Evolutionary conservation across 2,113 vertebrate species (phyloP).

Genomic region (Macquaria australasica): DNA sequence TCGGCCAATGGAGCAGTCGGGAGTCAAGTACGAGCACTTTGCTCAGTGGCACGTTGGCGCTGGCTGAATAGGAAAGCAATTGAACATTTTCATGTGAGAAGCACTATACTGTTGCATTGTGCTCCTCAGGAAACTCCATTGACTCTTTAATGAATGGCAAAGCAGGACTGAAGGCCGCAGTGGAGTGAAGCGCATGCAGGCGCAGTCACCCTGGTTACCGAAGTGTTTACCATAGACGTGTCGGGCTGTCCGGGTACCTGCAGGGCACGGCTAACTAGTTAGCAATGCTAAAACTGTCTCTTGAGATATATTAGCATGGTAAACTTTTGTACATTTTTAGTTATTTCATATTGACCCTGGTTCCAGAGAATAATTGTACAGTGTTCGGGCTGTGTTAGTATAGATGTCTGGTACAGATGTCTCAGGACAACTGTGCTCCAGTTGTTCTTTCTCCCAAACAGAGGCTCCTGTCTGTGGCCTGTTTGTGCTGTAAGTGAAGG

Average conservation of each 20-base stretch:
- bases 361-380: fast-evolving
- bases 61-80: not conserved
- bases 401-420: conserved; percentile 62
- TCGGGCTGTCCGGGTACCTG: conserved; percentile 4
- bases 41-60: conserved; percentile 29
- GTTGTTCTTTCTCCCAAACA: conserved; percentile 57
- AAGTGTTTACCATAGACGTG: not conserved
- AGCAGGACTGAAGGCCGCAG: not conserved
- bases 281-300: not conserved
- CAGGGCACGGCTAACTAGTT: not conserved
- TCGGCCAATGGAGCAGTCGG: not conserved
- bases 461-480: conserved; percentile 57
- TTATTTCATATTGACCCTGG: not conserved
- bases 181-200: not conserved
- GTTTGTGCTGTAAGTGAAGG: conserved; percentile 45
- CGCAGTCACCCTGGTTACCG: conserved; percentile 14
- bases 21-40: conserved; percentile 27
- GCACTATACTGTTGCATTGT: not conserved
- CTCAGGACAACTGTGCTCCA: conserved; percentile 61
- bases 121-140: conserved; percentile 31
- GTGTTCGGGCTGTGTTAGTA: conserved; percentile 2
- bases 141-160: conserved; percentile 6
- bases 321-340: too few relatives aligned
- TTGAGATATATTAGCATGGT: not conserved
- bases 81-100: conserved; percentile 28